These are phyloP conservation scores for Trachurus trachurus DNA, from an alignment of 2,797 vertebrate genomes.

Conservation along the genomic window DNA sequence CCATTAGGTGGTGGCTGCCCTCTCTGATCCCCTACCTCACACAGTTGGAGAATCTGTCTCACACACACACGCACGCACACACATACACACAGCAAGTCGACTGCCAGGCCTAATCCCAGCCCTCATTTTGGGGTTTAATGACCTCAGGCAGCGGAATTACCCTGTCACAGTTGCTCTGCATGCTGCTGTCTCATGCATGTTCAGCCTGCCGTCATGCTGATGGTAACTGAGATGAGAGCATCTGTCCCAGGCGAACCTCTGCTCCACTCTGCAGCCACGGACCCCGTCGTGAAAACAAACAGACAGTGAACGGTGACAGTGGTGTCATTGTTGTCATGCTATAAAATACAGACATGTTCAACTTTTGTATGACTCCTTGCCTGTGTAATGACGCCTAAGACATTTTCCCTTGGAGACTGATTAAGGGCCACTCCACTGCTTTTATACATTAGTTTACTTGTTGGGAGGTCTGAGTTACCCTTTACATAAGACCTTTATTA, in stretches of 20 bases:
- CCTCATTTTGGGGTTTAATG: conserved; percentile 64
- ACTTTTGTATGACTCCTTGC: conserved; percentile 14
- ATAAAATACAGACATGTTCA: conserved; percentile 31
- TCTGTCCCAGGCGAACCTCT: conserved; percentile 33
- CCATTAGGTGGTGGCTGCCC: conserved; percentile 59
- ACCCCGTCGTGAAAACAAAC: conserved; percentile 68
- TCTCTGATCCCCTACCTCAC: conserved; percentile 34
- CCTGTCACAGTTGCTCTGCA: conserved; percentile 52
- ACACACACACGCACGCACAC: conserved; percentile 30
- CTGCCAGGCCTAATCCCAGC: conserved; percentile 56
- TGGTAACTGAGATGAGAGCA: conserved; percentile 55
- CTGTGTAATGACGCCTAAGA: conserved; percentile 6
- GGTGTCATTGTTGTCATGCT: conserved; percentile 51
- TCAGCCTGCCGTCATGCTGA: conserved; percentile 36
- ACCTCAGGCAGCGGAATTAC: conserved; percentile 72
- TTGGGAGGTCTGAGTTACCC: neutral
- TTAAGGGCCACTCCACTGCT: conserved; percentile 5
- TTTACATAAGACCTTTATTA: neutral
- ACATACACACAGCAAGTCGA: conserved; percentile 15
- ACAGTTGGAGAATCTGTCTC: conserved; percentile 55
- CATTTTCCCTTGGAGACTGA: conserved; percentile 3
- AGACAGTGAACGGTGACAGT: conserved; percentile 30
- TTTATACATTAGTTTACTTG: neutral
- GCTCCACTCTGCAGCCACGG: conserved; percentile 23
- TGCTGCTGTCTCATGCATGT: conserved; percentile 53